phyloP scores from a whole-genome alignment of 2,888 invertebrate genomes.

The Mellilla xanthometata region DNA sequence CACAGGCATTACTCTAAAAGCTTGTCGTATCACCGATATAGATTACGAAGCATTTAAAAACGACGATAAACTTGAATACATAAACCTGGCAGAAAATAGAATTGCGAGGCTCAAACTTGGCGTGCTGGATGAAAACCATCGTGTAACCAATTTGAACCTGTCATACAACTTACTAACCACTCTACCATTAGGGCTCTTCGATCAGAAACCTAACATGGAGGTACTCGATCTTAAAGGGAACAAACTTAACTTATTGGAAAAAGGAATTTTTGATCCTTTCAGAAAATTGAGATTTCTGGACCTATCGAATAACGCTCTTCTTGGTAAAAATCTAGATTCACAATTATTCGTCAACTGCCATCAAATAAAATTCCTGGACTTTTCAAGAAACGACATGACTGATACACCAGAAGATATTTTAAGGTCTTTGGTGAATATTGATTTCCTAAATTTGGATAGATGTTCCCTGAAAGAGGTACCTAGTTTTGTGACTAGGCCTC shows the following conservation, averaged over 20 bases:
- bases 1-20: constrained; percentile 37
- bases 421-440: constrained; percentile 39
- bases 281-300: constrained; percentile 47
- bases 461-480: constrained; percentile 57
- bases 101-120: constrained; percentile 47
- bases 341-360: constrained; percentile 44
- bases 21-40: constrained; percentile 41
- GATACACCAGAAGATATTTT: constrained; percentile 43
- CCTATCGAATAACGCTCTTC: constrained; percentile 48
- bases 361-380: constrained; percentile 47
- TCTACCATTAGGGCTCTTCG: constrained; percentile 53
- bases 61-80: constrained; percentile 40
- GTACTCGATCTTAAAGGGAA: constrained; percentile 54
- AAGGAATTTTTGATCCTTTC: constrained; percentile 50
- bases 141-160: constrained; percentile 48
- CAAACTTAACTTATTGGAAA: constrained; percentile 37
- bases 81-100: constrained; percentile 56
- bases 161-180: constrained; percentile 47
- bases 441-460: constrained; percentile 47
- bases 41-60: constrained; percentile 47
- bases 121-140: constrained; percentile 44
- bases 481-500: constrained; percentile 44
- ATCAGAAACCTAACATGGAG: constrained; percentile 47
- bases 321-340: constrained; percentile 43
- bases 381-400: constrained; percentile 55